A percentile compares a stretch with the other conserved stretches of the same genome.
phyloP scores from a whole-genome alignment of 2,888 invertebrate genomes.

The Thelaira solivaga region DNA sequence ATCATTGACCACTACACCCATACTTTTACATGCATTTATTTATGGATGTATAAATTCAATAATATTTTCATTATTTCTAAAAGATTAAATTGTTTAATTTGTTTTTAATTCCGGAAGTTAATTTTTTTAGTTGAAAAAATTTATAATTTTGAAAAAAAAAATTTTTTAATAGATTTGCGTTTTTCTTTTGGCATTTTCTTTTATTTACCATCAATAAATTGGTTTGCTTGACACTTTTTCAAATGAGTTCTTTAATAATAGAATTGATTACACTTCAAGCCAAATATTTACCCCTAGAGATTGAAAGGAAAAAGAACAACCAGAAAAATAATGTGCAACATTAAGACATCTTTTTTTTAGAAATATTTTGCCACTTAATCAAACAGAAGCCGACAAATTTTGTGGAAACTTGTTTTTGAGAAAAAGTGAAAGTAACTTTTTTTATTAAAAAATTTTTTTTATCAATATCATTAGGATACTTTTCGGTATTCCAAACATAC shows the following conservation, averaged over 20 bases:
- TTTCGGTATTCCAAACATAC: too few species aligned
- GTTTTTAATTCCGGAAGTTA: conserved; percentile 47
- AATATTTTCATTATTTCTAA: neutral
- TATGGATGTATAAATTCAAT: too few species aligned
- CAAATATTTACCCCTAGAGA: conserved; percentile 21
- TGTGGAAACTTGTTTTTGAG: conserved; percentile 7
- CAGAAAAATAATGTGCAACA: conserved; percentile 14
- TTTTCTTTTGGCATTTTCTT: conserved; percentile 25
- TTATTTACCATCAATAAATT: conserved; percentile 31
- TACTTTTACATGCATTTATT: too few species aligned
- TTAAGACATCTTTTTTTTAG: neutral
- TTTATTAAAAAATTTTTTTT: too few species aligned
- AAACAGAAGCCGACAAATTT: conserved; percentile 32
- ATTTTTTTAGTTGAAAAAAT: conserved; percentile 21
- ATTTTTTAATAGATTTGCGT: conserved; percentile 25
- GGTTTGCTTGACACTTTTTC: conserved; percentile 40
- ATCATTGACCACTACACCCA: conserved; percentile 42
- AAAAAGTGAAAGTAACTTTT: too few species aligned
- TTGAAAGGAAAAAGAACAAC: conserved; percentile 19
- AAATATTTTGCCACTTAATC: neutral
- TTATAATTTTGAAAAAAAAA: neutral
- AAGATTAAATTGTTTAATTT: conserved; percentile 13
- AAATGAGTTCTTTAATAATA: conserved; percentile 5
- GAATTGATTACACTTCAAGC: conserved; percentile 1
- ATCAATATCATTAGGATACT: too few species aligned